Evolutionary conservation across 2,888 invertebrate genomes (phyloP).

Genomic region (Agrenia bidenticulata): DNA sequence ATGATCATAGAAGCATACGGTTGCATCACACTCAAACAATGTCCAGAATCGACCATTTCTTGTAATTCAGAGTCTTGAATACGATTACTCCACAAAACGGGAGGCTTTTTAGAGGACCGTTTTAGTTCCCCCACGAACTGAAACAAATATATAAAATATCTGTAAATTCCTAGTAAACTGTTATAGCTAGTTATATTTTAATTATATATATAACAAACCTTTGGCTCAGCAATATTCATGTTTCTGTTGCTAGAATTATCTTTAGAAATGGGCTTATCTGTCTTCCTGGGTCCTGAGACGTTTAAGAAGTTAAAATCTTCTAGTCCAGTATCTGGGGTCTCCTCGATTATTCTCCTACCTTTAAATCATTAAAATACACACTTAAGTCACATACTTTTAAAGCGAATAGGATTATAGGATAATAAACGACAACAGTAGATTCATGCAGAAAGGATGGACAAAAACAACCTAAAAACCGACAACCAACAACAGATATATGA

Average conservation of each 20-base stretch:
- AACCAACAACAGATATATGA: background rate
- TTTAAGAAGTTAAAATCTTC: conserved; percentile 24
- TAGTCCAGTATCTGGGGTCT: conserved; percentile 54
- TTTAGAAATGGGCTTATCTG: conserved; percentile 20
- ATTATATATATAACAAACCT: conserved; percentile 4
- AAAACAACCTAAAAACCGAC: too few relatives aligned
- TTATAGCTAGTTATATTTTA: too few relatives aligned
- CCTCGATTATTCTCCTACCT: conserved; percentile 61
- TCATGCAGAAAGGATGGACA: too few relatives aligned
- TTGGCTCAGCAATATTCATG: background rate
- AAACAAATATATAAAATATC: conserved; percentile 4
- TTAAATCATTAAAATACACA: conserved; percentile 18
- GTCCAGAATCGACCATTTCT: conserved; percentile 81
- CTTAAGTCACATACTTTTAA: background rate
- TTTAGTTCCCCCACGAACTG: conserved; percentile 48
- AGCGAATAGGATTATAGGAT: conserved; percentile 3
- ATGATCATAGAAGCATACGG: conserved; percentile 92
- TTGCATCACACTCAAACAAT: conserved; percentile 92
- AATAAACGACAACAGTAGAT: too few relatives aligned
- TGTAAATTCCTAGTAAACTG: too few relatives aligned
- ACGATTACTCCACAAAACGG: conserved; percentile 56
- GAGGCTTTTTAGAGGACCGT: conserved; percentile 23
- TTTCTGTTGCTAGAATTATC: too few relatives aligned
- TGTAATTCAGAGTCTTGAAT: conserved; percentile 76
- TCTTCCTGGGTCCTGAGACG: conserved; percentile 8